Evolutionary conservation across 2,888 invertebrate genomes (phyloP).

Genomic region (Dasypolia templi): DNA sequence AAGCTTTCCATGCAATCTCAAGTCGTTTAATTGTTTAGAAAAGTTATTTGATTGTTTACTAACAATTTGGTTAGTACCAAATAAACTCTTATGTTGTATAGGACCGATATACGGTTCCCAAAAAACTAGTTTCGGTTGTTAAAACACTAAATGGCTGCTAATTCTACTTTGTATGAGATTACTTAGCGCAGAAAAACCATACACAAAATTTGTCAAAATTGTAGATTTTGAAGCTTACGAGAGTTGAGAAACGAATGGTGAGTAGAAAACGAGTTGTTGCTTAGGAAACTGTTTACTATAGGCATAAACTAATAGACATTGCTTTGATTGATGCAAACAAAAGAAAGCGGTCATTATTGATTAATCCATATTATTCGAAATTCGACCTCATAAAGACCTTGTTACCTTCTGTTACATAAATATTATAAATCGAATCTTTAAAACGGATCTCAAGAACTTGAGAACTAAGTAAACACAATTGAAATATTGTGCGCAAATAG

Average conservation of each 20-base stretch:
- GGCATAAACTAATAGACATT: not conserved
- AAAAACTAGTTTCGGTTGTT: too few species aligned
- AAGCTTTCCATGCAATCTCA: too few species aligned
- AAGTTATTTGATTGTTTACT: too few species aligned
- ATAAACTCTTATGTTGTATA: too few species aligned
- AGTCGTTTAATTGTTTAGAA: too few species aligned
- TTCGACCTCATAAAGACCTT: not conserved
- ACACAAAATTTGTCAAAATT: not conserved
- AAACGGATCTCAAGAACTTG: conserved; percentile 17
- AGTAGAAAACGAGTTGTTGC: not conserved
- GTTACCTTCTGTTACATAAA: conserved; percentile 11
- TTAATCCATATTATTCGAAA: not conserved
- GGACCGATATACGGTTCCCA: too few species aligned
- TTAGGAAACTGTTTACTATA: not conserved
- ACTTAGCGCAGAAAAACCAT: not conserved
- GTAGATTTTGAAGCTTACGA: not conserved
- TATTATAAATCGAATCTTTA: conserved; percentile 3
- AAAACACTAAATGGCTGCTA: too few species aligned
- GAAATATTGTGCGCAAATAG: conserved; percentile 37
- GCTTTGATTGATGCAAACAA: not conserved
- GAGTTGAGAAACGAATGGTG: not conserved
- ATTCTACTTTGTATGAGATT: too few species aligned
- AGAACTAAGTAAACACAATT: conserved; percentile 38
- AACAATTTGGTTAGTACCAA: too few species aligned
- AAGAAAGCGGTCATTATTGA: not conserved